Percentiles rank a stretch among this genome's conserved stretches.
Conservation (phyloP, 2,888 invertebrate genomes). For the Drosophila quinaria region DNA sequence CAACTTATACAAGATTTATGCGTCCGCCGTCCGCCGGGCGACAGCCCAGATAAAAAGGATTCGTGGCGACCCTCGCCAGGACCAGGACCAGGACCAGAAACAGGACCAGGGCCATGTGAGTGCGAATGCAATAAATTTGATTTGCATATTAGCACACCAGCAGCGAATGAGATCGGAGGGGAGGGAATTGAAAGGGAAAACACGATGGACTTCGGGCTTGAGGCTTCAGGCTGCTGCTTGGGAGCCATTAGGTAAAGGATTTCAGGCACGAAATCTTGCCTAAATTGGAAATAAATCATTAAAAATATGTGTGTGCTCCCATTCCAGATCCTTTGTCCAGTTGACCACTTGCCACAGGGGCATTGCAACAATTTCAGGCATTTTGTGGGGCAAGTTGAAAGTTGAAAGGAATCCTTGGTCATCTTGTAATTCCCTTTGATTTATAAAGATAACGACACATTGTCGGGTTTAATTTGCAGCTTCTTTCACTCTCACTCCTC, state of each 20-base stretch:
- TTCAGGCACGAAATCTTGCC: conserved; percentile 73
- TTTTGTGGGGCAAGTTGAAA: conserved; percentile 30
- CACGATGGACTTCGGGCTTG: too few species aligned
- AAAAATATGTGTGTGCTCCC: conserved; percentile 71
- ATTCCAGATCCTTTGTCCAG: conserved; percentile 42
- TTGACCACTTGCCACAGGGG: conserved; percentile 37
- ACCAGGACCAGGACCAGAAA: conserved; percentile 5
- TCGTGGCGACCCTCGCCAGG: conserved; percentile 54
- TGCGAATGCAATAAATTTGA: conserved; percentile 79
- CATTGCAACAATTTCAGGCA: conserved; percentile 57
- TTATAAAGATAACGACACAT: conserved; percentile 79
- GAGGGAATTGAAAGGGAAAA: too few species aligned
- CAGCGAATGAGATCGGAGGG: conserved; percentile 6
- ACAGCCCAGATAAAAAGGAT: conserved; percentile 78
- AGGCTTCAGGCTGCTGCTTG: conserved; percentile 28
- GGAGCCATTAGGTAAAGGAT: conserved; percentile 68
- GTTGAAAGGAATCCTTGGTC: conserved; percentile 6
- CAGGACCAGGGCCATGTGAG: conserved; percentile 16
- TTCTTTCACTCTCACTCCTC: not conserved
- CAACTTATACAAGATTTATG: conserved; percentile 84
- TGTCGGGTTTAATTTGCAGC: conserved; percentile 72
- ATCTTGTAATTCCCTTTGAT: conserved; percentile 81
- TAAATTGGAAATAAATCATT: conserved; percentile 84
- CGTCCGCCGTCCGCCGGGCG: conserved; percentile 67
- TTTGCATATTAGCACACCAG: conserved; percentile 81